Evolutionary conservation across 2,113 vertebrate species (phyloP).

Genomic region (Sinosuthora webbiana): DNA sequence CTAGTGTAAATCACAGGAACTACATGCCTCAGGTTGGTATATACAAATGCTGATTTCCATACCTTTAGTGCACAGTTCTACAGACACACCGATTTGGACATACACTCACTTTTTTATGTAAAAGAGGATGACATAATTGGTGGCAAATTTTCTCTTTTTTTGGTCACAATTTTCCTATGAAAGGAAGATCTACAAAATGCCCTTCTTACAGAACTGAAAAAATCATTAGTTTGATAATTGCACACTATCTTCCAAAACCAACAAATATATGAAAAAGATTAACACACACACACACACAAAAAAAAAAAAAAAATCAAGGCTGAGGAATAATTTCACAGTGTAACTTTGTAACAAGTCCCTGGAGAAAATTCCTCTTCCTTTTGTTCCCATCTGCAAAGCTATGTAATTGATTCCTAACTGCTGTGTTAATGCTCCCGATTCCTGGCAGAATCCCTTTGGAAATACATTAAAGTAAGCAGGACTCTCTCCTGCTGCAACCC

Average conservation of each 20-base stretch:
- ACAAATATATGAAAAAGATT: not conserved
- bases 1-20: not conserved
- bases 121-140: not conserved
- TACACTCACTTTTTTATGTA: not conserved
- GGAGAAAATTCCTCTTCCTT: slow-evolving; percentile 31
- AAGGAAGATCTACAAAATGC: not conserved
- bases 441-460: slow-evolving; percentile 30
- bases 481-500: not conserved
- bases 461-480: slow-evolving; percentile 1
- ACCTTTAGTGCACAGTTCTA: not conserved
- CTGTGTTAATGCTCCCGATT: slow-evolving; percentile 2
- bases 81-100: not conserved
- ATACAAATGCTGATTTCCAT: not conserved
- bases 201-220: not conserved
- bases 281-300: not conserved
- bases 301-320: not conserved
- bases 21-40: not conserved
- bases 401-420: slow-evolving; percentile 49
- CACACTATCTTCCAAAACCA: not conserved
- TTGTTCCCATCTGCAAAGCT: slow-evolving; percentile 36
- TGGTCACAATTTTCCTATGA: not conserved
- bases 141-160: not conserved
- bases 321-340: slow-evolving; percentile 37
- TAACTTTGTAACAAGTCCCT: slow-evolving; percentile 25
- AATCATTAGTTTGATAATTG: not conserved